These are phyloP conservation scores for Heterodera filipjevi DNA, from an alignment of 2,888 invertebrate genomes.

Conservation along the genomic window DNA sequence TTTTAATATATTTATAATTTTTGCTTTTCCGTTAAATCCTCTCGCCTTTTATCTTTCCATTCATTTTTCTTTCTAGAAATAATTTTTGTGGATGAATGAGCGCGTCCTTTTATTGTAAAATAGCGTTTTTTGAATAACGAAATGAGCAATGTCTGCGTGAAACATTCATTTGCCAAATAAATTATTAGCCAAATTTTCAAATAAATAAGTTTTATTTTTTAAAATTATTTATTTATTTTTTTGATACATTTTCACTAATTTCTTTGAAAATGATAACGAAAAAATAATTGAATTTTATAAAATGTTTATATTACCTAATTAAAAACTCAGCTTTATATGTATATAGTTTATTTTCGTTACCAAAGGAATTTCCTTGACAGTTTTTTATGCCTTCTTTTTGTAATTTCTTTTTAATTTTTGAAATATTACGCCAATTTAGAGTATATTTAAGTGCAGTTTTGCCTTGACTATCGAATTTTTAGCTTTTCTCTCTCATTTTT, in stretches of 20 bases:
- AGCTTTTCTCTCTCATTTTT: too few species aligned
- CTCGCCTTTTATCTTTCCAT: not conserved
- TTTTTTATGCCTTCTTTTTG: not conserved
- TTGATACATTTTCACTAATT: too few species aligned
- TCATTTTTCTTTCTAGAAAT: not conserved
- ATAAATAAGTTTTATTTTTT: not conserved
- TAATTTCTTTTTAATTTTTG: not conserved
- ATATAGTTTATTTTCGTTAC: not conserved
- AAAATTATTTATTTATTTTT: too few species aligned
- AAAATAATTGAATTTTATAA: too few species aligned
- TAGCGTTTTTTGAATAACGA: not conserved
- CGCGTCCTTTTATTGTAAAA: not conserved
- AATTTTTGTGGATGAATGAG: not conserved
- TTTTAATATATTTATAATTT: too few species aligned
- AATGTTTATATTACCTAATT: not conserved
- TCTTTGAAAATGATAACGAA: too few species aligned
- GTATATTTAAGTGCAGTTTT: not conserved
- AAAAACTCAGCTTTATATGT: not conserved
- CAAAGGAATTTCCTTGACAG: not conserved
- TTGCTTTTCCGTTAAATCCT: not conserved
- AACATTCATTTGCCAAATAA: not conserved
- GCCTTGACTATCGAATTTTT: too few species aligned
- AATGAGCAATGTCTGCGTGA: too few species aligned
- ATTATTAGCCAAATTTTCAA: not conserved
- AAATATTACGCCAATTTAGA: constrained; percentile 6